Base-by-base conservation (phyloP, 2,888 invertebrate species). In the Caenorhabditis zanzibari region DNA sequence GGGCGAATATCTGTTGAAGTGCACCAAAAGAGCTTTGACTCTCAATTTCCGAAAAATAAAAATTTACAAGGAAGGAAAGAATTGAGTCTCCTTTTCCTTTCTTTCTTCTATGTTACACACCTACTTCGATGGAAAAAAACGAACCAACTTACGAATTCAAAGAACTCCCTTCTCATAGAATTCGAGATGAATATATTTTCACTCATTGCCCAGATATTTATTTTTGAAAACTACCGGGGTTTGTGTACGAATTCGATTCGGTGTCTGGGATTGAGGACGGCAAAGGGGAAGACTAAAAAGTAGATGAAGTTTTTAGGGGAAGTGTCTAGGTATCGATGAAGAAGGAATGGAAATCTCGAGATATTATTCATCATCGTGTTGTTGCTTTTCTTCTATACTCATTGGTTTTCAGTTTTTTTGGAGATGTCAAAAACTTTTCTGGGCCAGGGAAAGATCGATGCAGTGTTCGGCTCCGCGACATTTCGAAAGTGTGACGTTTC, bases 1-100 rank as follows among this genome's bases (percentile, higher is more conserved):
- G 32, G 32, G 10, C 22, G 73, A 54, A 73, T 64, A 64, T 66
- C 49, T 47, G 61, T 56, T 64, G 75, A 75, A 54, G 69, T 69
- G 76, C 58, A 32, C 24, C 19, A 64, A 64, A 24, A 56, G 68
- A 59, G 26, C 35, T 76, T 7, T 56, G 26, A 58, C 49, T 75
- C 68, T 69, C 58, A 44, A 26, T 71, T 63, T 68, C 44, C 24
- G 69, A 77, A 71, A 77, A 71, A 63, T 71, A 69, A 77, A 76
- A 68, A 54, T 3, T 10, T 12, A 19, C 7, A 49, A 49, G 5
- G 38, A 54, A 75, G 32, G 38, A 56, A 73, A 72, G 35, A 59
- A 49, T 32, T 41, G 44, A n/a, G 54, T 10, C 26, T 71, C 41
- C 44, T 24, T 41, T 58, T 10, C 44, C 0, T 16, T 16, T 9